Base-by-base conservation (phyloP, 2,113 vertebrate genomes). In the Hemiscyllium ocellatum region DNA sequence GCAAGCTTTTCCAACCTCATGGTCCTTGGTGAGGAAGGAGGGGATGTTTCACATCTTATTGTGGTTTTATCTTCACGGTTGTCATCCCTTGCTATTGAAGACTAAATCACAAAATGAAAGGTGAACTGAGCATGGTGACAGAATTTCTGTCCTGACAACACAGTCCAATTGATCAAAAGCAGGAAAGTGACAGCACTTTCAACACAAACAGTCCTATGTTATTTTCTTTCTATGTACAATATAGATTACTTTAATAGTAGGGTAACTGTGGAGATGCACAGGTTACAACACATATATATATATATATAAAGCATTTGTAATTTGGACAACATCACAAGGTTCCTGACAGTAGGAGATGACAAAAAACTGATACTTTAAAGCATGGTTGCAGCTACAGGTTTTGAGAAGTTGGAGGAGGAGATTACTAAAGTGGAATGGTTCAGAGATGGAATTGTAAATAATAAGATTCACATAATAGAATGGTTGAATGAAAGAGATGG, bases 21-120 rank as follows among this genome's bases (percentile, higher is more conserved):
- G 5, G 98, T 98, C 96, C 98, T 98, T 80, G 99, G 99, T 42
- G 98, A 99, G 8, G 99, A 98, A 0, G 99, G 99, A 1, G 99
- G 99, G 19, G 99, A 99, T 0, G 98, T 99, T 98, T 99, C 99
- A 96, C 99, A 99, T 97, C 99, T 99, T 98, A 99, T 99, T 95
- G 99, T 99, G 96, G 99, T 98, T 98, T 99, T 99, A 97, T 99
- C 99, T 97, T 98, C 98, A 87, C 98, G 97, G 96, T 98, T 98
- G 97, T 99, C 99, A 20, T 98, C 98, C 96, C 98, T 97, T 97
- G 97, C 97, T 97, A 98, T 98, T 3, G 99, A 99, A 1, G 99
- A 99, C 99, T 99, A 96, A 97, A 97, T 96, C 69, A 97, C 96
- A 97, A 0, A 95, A 96, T 96, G 96, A 86, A 96, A 72, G 69